A percentile compares a stretch with the other conserved stretches of the same genome.
phyloP scores from a whole-genome alignment of 1,140 invertebrate species.

The Drosophila bocqueti region DNA sequence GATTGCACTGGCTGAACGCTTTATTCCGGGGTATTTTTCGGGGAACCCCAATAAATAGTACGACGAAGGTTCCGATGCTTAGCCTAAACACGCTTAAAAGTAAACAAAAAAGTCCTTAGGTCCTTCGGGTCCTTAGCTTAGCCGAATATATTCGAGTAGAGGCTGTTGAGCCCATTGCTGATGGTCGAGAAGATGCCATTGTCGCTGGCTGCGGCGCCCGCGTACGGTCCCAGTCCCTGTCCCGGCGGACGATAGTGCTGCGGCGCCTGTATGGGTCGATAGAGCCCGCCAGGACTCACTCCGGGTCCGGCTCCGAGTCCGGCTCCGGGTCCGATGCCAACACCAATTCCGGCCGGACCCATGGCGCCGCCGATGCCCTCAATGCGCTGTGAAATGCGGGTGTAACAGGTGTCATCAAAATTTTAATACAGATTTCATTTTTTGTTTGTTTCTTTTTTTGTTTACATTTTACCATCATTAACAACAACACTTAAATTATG shows the following conservation, averaged over 20 bases:
- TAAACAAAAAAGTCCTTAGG: conserved; percentile 44
- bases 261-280: conserved; percentile 68
- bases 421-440: conserved; percentile 16
- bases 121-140: conserved; percentile 85
- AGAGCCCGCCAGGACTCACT: conserved; percentile 38
- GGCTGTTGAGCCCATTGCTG: conserved; percentile 90
- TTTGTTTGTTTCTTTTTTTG: not conserved
- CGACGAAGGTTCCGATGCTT: conserved; percentile 22
- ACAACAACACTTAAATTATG: conserved; percentile 23
- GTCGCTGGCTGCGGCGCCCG: conserved; percentile 63
- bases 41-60: conserved; percentile 39
- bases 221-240: conserved; percentile 66
- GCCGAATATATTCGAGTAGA: conserved; percentile 91
- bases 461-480: conserved; percentile 25
- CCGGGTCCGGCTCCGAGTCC: conserved; percentile 7
- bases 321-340: conserved; percentile 22
- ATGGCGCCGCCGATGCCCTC: conserved; percentile 58
- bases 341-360: conserved; percentile 34
- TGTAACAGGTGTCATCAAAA: conserved; percentile 5
- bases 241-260: conserved; percentile 86
- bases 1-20: conserved; percentile 39
- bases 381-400: conserved; percentile 54
- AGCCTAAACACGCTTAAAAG: conserved; percentile 36
- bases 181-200: conserved; percentile 90
- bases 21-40: conserved; percentile 13